phyloP scores from a whole-genome alignment of 2,888 invertebrate genomes.

The Drosophila affinis region DNA sequence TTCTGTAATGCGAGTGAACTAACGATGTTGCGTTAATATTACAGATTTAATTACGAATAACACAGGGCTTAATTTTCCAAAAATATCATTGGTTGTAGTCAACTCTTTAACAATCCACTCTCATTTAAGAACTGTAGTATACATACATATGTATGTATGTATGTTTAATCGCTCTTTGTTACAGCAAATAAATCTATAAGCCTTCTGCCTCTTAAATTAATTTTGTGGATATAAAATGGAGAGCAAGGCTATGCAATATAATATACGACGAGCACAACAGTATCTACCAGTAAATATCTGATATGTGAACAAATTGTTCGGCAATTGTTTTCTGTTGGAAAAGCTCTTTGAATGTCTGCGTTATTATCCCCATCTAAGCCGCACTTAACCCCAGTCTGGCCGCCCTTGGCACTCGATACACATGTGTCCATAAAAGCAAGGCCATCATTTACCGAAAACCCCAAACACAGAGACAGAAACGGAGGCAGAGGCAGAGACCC shows the following conservation, averaged over 20 bases:
- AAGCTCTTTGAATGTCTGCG: conserved; percentile 14
- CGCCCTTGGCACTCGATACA: conserved; percentile 17
- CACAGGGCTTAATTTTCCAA: no score
- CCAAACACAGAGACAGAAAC: neutral
- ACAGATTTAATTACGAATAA: no score
- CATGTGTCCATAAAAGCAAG: conserved; percentile 45
- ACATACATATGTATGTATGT: no score
- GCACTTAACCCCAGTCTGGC: conserved; percentile 35
- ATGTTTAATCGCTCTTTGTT: neutral
- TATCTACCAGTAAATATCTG: conserved; percentile 27
- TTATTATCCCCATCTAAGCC: conserved; percentile 45
- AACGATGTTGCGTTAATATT: no score
- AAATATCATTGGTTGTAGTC: no score
- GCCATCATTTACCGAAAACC: conserved; percentile 29
- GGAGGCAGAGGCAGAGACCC: neutral
- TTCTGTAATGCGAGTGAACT: no score
- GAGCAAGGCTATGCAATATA: neutral
- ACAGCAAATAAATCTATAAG: neutral
- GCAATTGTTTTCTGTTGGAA: conserved; percentile 1
- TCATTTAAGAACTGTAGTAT: neutral
- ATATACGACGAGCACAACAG: neutral
- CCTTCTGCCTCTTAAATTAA: neutral
- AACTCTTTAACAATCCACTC: no score
- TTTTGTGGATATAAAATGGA: neutral
- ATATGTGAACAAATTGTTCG: conserved; percentile 26